These are phyloP conservation scores for Tringa solitaria DNA, from an alignment of 2,113 vertebrate species.

Conservation along the genomic window DNA sequence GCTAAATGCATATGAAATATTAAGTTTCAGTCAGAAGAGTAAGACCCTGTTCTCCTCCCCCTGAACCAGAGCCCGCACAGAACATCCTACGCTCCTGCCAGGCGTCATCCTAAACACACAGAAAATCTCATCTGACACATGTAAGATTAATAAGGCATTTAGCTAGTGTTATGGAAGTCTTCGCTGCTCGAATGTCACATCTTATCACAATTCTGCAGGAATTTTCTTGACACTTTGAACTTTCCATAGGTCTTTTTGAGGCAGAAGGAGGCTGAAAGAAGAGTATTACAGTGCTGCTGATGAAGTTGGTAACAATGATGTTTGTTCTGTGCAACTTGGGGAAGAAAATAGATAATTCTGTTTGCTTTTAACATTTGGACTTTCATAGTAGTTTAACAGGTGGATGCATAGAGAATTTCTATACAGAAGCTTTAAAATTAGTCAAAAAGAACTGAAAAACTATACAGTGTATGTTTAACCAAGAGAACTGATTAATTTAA, in stretches of 20 bases:
- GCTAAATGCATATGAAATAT: not conserved
- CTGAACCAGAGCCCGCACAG: not conserved
- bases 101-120: not conserved
- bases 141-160: slow-evolving; percentile 34
- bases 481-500: not conserved
- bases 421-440: not conserved
- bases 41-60: not conserved
- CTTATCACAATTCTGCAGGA: not conserved
- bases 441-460: not conserved
- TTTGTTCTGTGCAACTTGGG: not conserved
- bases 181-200: not conserved
- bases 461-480: not conserved
- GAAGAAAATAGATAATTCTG: not conserved
- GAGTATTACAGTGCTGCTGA: not conserved
- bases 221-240: slow-evolving; percentile 44
- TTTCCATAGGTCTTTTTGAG: not conserved
- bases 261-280: not conserved
- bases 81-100: not conserved
- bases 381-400: not conserved
- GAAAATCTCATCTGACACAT: slow-evolving; percentile 1
- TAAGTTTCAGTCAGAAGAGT: not conserved
- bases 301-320: not conserved
- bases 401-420: not conserved
- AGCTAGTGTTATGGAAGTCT: not conserved
- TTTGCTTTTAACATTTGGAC: not conserved